Evolutionary conservation across 2,797 vertebrate species (phyloP), one percentile per base, ranked within the genome.

Genomic region (Anas bahamensis): DNA sequence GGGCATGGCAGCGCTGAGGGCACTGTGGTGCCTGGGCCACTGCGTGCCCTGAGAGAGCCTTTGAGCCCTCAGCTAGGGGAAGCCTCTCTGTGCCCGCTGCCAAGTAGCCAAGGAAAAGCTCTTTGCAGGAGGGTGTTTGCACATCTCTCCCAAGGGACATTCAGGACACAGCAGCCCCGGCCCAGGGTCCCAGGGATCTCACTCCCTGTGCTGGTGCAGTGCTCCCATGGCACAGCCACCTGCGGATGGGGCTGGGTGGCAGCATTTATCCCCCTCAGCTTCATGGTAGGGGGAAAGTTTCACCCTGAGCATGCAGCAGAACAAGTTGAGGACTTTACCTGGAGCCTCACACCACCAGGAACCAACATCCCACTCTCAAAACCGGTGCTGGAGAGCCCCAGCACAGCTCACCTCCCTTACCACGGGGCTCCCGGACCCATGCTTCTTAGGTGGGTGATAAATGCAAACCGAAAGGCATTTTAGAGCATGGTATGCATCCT

Each of bases 51-150:
- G 26, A 5, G 35, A 17, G 56, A 80, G 48, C 48, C 42, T 26
- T 4, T 13, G 24, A 61, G 26, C 2, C 4, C 56, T 33, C 3
- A 4, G 46, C 66, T 24, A 3, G 6, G 53, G 21, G 26, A n/a
- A 50, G 13, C 63, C 41, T 42, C 33, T 22, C 17, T 3, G 0
- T 11, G 8, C 4, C 0, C 35, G 19, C 15, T 56, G 26, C 44
- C 5, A 35, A 11, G 65, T 8, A 53, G 37, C n/a, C 17, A 6
- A 23, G 44, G 29, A 31, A 73, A 64, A 75, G 26, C 39, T 65
- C 52, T 35, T 86, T 60, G 14, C 44, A 33, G 19, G 23, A 26
- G 17, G 3, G 18, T 26, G 6, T 5, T 9, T 53, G 41, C 63
- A 39, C 1, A 23, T 53, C 52, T 53, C 52, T 63, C 35, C 16